Percentiles rank a stretch among this genome's conserved stretches.
Evolutionary conservation across 2,888 invertebrate species (phyloP).

Genomic region (Mesopsocus fuscifrons): DNA sequence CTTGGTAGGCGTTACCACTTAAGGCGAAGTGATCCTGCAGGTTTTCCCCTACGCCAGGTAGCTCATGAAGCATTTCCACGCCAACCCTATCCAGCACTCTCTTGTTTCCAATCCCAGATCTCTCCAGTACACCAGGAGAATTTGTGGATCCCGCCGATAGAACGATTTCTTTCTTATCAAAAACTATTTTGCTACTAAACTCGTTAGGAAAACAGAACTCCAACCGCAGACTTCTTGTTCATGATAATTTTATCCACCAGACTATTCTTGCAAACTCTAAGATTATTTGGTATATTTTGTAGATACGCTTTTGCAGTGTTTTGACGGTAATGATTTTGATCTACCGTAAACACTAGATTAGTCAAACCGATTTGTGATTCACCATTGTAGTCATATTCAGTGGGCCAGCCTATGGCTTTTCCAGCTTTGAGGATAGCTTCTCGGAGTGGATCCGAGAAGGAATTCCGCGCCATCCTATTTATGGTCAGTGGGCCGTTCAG

Average conservation of each 20-base stretch:
- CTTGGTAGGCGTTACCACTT: background rate
- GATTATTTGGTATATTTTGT: conserved; percentile 24
- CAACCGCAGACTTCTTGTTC: conserved; percentile 26
- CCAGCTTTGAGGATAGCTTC: conserved; percentile 16
- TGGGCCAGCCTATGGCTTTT: conserved; percentile 14
- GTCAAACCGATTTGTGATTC: conserved; percentile 18
- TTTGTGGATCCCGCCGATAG: conserved; percentile 59
- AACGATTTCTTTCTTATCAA: conserved; percentile 44
- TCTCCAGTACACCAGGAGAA: conserved; percentile 62
- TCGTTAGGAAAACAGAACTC: conserved; percentile 34
- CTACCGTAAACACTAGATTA: conserved; percentile 12
- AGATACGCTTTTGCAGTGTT: conserved; percentile 41
- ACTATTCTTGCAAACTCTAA: conserved; percentile 19
- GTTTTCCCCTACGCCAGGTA: conserved; percentile 38
- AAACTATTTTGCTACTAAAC: too few species aligned
- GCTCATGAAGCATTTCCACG: conserved; percentile 35
- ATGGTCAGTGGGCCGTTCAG: background rate
- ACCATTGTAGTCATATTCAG: conserved; percentile 16
- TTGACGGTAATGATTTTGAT: conserved; percentile 22
- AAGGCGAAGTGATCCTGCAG: conserved; percentile 34
- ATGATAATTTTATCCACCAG: conserved; percentile 19
- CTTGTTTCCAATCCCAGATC: conserved; percentile 49
- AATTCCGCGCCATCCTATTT: background rate
- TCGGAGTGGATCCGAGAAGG: background rate
- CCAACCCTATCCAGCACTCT: conserved; percentile 32